Base-by-base conservation (phyloP, 2,888 invertebrate genomes). In the Leptinotarsa peninsularis region DNA sequence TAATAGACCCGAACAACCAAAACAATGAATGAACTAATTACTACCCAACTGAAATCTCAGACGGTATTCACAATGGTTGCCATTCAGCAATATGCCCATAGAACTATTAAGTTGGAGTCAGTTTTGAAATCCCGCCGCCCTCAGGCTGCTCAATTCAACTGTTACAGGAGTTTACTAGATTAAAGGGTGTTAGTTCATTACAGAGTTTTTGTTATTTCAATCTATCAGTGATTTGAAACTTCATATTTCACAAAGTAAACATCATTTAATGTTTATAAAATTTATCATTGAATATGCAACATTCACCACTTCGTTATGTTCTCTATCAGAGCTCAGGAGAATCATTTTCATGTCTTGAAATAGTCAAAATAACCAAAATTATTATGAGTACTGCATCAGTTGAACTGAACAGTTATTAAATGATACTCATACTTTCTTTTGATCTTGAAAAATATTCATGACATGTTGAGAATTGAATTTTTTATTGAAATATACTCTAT, bases 11-110 rank as follows among this genome's bases (percentile, higher is more conserved):
- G 69, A 74, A 74, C 75, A 76, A 66, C 58, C 70, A 70, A 75
- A 75, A 78, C 78, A 76, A 78, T 78, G 72, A 78, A 67, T 67
- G 75, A 78, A 78, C 78, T 78, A 78, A 78, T 75, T 76, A 78
- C 73, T 66, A 67, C 72, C 58, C 58, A 70, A 67, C 60, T 70
- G 66, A 70, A 75, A 71, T 71, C 73, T 52, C 54, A 21, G 66
- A 50, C 52, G 21, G 43, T 67, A 67, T 67, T 72, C 76, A 81
- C 78, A 81, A 80, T 80, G 78, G 81, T 80, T 77, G 74, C 66
- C 77, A 78, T 75, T 79, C 78, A 77, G 76, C 79, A 78, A 77
- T 78, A 76, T 77, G 78, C 78, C 75, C 76, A 75, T 75, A 75
- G 76, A 76, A 72, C 77, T 75, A 76, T 80, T 74, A 72, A 76